Evolutionary conservation across 2,113 vertebrate species (phyloP).

Genomic region (Alaudala cheleensis): DNA sequence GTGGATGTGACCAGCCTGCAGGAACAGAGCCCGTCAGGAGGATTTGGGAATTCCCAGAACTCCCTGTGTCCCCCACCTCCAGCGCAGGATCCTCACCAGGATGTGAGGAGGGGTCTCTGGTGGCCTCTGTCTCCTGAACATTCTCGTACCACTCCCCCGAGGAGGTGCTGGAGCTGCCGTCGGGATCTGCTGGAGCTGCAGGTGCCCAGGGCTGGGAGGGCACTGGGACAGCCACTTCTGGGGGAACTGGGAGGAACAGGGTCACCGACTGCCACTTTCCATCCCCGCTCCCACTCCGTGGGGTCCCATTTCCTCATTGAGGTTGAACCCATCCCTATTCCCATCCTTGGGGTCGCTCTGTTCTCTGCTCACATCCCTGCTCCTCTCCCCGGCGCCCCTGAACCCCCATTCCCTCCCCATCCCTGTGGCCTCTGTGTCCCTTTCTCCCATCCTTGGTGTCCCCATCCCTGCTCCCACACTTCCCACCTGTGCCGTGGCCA

Average conservation of each 20-base stretch:
- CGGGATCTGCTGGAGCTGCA: neutral
- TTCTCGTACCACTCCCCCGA: constrained; percentile 77
- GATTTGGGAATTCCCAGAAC: neutral
- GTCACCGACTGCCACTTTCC: neutral
- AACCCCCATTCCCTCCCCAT: neutral
- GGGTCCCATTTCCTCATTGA: neutral
- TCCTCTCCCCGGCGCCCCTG: neutral
- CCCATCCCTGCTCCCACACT: neutral
- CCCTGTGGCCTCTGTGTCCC: neutral
- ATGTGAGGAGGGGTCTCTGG: neutral
- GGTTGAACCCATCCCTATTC: neutral
- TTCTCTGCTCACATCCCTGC: neutral
- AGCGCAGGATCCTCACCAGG: neutral
- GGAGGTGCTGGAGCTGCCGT: constrained; percentile 73
- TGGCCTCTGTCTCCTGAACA: neutral
- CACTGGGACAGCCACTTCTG: rapidly evolving
- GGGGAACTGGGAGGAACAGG: neutral
- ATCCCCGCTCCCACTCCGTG: neutral
- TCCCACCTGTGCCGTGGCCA: constrained; percentile 12
- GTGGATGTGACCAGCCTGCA: neutral
- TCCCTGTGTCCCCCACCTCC: rapidly evolving
- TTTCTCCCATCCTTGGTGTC: neutral
- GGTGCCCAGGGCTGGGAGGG: neutral
- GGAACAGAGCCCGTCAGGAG: neutral
- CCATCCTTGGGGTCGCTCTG: too few species aligned